phyloP scores from a whole-genome alignment of 1,140 invertebrate species.

The Nasonia vitripennis region DNA sequence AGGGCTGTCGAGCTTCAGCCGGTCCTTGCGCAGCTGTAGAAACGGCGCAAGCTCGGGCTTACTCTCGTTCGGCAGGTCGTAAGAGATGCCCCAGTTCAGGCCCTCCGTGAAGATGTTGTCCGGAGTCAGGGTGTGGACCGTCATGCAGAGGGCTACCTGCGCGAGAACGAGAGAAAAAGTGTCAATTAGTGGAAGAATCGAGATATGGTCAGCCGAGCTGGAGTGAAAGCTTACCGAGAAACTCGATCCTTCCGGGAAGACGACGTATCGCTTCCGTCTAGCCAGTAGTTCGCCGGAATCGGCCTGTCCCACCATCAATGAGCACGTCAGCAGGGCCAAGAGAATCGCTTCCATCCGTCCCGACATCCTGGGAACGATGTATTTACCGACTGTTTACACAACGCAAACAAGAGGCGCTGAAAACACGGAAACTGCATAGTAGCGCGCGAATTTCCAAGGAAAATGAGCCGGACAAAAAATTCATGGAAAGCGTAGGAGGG shows the following conservation, averaged over 20 bases:
- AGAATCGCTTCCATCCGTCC: background rate
- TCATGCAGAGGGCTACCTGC: slow-evolving; percentile 78
- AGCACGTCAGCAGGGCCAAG: background rate
- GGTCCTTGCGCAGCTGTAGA: slow-evolving; percentile 67
- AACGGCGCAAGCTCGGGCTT: slow-evolving; percentile 76
- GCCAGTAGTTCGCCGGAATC: slow-evolving; percentile 59
- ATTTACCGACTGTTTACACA: background rate
- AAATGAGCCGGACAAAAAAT: too few relatives aligned
- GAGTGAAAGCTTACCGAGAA: slow-evolving; percentile 79
- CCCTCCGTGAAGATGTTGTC: slow-evolving; percentile 80
- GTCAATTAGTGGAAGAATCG: too few relatives aligned
- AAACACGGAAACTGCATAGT: too few relatives aligned
- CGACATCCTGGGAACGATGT: background rate
- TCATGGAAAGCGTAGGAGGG: too few relatives aligned
- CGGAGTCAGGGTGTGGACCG: slow-evolving; percentile 75
- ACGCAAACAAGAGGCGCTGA: too few relatives aligned
- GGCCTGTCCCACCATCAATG: slow-evolving; percentile 49
- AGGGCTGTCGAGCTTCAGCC: slow-evolving; percentile 49
- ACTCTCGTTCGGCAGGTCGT: slow-evolving; percentile 83
- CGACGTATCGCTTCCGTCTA: slow-evolving; percentile 82
- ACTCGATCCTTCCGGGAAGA: slow-evolving; percentile 86
- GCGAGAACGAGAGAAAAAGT: too few relatives aligned
- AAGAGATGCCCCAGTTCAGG: slow-evolving; percentile 85
- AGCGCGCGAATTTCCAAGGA: too few relatives aligned
- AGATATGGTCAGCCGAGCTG: too few relatives aligned